A percentile compares a stretch with the other conserved stretches of the same genome.
Conservation (phyloP, 2,797 vertebrate genomes). For the Luscinia megarhynchos region DNA sequence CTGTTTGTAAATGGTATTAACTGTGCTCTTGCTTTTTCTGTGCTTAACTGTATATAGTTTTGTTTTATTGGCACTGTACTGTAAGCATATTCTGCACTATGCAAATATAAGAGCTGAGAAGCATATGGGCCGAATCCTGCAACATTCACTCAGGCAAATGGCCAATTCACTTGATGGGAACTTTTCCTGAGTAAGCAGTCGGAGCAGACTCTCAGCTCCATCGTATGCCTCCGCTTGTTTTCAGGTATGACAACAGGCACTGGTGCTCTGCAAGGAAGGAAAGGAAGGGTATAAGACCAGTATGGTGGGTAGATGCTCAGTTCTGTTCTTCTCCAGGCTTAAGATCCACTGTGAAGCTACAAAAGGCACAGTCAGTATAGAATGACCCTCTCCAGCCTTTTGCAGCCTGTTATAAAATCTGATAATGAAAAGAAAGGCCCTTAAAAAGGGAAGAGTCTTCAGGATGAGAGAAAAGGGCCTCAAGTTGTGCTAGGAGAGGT, state of each 20-base stretch:
- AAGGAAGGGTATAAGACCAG: not conserved
- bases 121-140: conserved; percentile 57
- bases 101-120: conserved; percentile 55
- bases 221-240: not conserved
- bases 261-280: not conserved
- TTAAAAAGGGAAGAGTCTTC: not conserved
- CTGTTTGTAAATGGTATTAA: conserved; percentile 70
- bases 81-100: conserved; percentile 62
- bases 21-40: conserved; percentile 71
- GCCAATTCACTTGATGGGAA: conserved; percentile 42
- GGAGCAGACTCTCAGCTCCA: not conserved
- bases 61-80: conserved; percentile 61
- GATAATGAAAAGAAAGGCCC: not conserved
- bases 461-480: not conserved
- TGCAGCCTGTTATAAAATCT: not conserved
- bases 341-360: not conserved
- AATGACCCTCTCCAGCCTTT: not conserved
- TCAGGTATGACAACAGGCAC: not conserved
- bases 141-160: conserved; percentile 48
- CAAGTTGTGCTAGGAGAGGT: not conserved
- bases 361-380: not conserved
- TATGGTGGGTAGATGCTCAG: not conserved
- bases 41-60: conserved; percentile 65
- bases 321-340: not conserved
- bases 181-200: conserved; percentile 52